Conservation (phyloP, 1,140 invertebrate species). For the Tigriopus japonicus region DNA sequence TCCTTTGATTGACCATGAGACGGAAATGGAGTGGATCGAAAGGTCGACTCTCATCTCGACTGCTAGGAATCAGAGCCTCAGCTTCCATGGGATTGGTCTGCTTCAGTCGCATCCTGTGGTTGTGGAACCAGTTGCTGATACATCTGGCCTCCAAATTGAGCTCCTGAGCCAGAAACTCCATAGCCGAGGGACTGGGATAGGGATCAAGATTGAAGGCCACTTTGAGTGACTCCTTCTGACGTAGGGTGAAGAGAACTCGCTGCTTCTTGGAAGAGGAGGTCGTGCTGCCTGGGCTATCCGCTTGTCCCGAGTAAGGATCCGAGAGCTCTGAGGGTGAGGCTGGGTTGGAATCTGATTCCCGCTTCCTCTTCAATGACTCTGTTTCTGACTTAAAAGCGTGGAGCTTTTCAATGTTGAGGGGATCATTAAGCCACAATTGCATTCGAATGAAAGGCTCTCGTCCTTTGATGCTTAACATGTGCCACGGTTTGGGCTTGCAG, state of each 20-base stretch:
- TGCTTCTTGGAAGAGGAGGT: constrained; percentile 52
- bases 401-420: constrained; percentile 63
- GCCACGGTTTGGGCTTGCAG: constrained; percentile 96
- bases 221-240: constrained; percentile 88
- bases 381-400: constrained; percentile 62
- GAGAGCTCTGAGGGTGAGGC: constrained; percentile 48
- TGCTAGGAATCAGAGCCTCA: constrained; percentile 15
- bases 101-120: constrained; percentile 94
- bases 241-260: constrained; percentile 85
- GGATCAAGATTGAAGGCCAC: constrained; percentile 85
- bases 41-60: constrained; percentile 14
- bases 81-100: constrained; percentile 42
- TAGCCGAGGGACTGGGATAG: constrained; percentile 83
- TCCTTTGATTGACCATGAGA: constrained; percentile 60
- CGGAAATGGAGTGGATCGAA: constrained; percentile 82
- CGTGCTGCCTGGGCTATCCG: constrained; percentile 27
- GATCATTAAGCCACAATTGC: constrained; percentile 88
- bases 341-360: constrained; percentile 45
- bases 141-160: constrained; percentile 79
- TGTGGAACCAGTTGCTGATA: constrained; percentile 99
- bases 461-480: constrained; percentile 95
- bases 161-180: constrained; percentile 81
- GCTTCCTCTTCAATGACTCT: constrained; percentile 65
- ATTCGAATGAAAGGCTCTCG: constrained; percentile 93
- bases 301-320: constrained; percentile 65